phyloP scores from a whole-genome alignment of 2,113 vertebrate species.

The Chamaea fasciata region DNA sequence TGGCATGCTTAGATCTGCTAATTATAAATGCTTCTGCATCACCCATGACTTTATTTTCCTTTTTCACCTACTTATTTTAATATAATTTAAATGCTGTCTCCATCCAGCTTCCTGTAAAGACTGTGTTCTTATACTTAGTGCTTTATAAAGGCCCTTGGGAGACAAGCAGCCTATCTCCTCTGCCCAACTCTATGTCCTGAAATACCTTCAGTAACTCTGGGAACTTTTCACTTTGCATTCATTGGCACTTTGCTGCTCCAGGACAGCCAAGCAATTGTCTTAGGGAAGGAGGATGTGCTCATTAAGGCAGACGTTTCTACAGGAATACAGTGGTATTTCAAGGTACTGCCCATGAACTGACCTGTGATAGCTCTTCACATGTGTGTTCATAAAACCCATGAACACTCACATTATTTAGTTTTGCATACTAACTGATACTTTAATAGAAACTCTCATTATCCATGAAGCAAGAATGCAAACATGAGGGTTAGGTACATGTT shows the following conservation, averaged over 20 bases:
- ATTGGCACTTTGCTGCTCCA: background rate
- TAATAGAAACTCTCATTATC: background rate
- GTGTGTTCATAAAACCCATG: background rate
- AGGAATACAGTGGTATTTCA: background rate
- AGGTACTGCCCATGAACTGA: background rate
- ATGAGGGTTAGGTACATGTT: background rate
- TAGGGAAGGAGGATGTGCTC: rapidly evolving
- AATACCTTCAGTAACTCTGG: background rate
- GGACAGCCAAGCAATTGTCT: background rate
- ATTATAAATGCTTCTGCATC: background rate
- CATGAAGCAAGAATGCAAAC: background rate
- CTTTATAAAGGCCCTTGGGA: background rate
- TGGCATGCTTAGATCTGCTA: background rate
- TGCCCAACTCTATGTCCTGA: background rate
- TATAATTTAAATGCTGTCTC: background rate
- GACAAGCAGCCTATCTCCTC: background rate
- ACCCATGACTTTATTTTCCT: background rate
- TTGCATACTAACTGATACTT: background rate
- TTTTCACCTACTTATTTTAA: background rate
- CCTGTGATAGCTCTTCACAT: background rate
- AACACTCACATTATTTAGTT: background rate
- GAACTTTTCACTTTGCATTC: background rate
- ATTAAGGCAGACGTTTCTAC: background rate
- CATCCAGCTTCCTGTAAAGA: rapidly evolving
- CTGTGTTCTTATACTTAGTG: background rate